phyloP scores from a whole-genome alignment of 2,113 vertebrate genomes.

The Microcebus griseorufus region DNA sequence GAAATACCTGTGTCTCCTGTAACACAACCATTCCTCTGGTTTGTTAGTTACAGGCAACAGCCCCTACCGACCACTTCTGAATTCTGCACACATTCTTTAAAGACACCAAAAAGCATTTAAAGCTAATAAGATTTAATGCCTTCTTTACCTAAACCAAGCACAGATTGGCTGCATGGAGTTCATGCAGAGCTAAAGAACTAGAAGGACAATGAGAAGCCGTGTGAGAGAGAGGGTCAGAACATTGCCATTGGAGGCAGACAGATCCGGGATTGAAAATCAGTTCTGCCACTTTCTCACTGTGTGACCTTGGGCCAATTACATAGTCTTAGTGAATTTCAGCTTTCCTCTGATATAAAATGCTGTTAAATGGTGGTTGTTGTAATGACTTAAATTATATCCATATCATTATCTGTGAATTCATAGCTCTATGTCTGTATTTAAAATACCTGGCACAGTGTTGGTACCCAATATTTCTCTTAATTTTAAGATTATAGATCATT shows the following conservation, averaged over 20 bases:
- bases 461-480: not conserved
- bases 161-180: not conserved
- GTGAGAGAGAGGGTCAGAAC: not conserved
- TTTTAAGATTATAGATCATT: not conserved
- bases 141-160: conserved; percentile 9
- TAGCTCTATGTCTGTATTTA: not conserved
- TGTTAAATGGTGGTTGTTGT: not conserved
- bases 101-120: not conserved
- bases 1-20: not conserved
- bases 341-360: not conserved
- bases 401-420: not conserved
- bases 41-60: not conserved
- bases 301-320: not conserved
- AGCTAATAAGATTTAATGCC: not conserved
- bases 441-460: not conserved
- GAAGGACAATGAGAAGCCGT: not conserved
- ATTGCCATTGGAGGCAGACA: not conserved
- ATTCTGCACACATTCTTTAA: not conserved
- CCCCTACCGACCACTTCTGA: not conserved
- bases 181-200: not conserved
- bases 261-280: not conserved
- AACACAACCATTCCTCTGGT: not conserved
- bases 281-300: not conserved
- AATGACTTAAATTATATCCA: not conserved
- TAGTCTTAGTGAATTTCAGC: not conserved